A percentile compares a stretch with the other conserved stretches of the same genome.
These are phyloP conservation scores for Sakesphorus luctuosus DNA, from an alignment of 2,113 vertebrate genomes.

Conservation along the genomic window DNA sequence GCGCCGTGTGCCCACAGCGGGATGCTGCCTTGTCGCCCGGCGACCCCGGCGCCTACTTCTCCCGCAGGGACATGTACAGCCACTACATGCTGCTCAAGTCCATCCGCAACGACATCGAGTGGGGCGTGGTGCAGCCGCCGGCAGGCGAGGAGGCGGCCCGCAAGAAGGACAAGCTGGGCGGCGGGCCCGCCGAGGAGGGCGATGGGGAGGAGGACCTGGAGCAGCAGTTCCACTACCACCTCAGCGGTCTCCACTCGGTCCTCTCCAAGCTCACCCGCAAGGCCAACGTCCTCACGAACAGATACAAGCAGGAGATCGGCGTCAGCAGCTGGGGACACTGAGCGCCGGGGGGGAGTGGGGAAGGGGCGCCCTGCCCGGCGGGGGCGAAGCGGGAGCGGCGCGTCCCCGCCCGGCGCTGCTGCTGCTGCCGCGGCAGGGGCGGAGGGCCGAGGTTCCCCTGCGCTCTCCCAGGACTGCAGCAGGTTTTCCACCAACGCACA, in stretches of 20 bases:
- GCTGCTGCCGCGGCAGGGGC: background rate
- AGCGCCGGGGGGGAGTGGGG: background rate
- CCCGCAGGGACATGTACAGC: constrained; percentile 91
- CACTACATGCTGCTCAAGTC: constrained; percentile 93
- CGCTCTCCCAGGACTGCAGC: constrained; percentile 51
- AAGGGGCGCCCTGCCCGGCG: background rate
- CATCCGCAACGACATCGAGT: constrained; percentile 94
- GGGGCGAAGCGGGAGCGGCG: background rate
- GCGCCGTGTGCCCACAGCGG: background rate
- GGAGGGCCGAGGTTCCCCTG: constrained; percentile 5
- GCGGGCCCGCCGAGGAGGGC: constrained; percentile 75
- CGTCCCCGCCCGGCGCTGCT: constrained; percentile 60
- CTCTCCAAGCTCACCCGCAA: constrained; percentile 92
- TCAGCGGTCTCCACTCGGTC: constrained; percentile 91
- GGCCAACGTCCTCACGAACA: constrained; percentile 91
- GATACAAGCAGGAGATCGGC: constrained; percentile 95
- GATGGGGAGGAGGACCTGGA: constrained; percentile 87
- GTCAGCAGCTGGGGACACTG: constrained; percentile 88
- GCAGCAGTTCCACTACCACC: constrained; percentile 92
- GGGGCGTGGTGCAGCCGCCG: constrained; percentile 87
- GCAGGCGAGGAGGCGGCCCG: constrained; percentile 73
- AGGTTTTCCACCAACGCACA: constrained; percentile 74
- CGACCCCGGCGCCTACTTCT: constrained; percentile 68
- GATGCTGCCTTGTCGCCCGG: constrained; percentile 27
- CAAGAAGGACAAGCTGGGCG: constrained; percentile 77